Evolutionary conservation across 2,888 invertebrate genomes (phyloP).

Genomic region (Aleiodes alternator): DNA sequence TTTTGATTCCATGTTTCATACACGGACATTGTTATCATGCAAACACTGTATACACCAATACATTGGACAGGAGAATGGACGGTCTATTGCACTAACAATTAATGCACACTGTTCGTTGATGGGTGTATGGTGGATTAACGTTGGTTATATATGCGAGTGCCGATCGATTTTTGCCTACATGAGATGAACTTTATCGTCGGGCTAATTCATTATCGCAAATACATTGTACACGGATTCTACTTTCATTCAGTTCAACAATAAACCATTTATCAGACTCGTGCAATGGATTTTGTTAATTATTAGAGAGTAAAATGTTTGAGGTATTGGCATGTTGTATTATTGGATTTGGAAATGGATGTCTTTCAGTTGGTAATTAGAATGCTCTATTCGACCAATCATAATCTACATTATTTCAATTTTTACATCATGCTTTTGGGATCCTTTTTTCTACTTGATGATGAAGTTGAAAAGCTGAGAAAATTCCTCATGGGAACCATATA

Average conservation of each 20-base stretch:
- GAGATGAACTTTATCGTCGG: constrained; percentile 24
- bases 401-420: too few relatives aligned
- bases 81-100: constrained; percentile 29
- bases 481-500: too few relatives aligned
- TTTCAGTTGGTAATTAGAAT: too few relatives aligned
- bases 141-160: constrained; percentile 20
- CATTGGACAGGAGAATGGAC: constrained; percentile 2
- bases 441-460: too few relatives aligned
- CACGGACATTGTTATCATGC: constrained; percentile 42
- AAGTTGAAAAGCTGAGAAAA: too few relatives aligned
- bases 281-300: constrained; percentile 18
- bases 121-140: constrained; percentile 11
- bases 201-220: constrained; percentile 28
- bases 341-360: too few relatives aligned
- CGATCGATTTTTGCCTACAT: constrained; percentile 5
- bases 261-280: constrained; percentile 15
- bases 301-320: background rate
- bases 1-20: constrained; percentile 47
- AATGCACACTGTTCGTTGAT: constrained; percentile 30
- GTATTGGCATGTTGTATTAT: too few relatives aligned
- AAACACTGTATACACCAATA: constrained; percentile 7
- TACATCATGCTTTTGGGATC: too few relatives aligned
- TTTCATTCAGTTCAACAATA: constrained; percentile 25
- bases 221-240: constrained; percentile 23
- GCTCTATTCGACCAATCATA: too few relatives aligned